Conservation (phyloP, 2,113 vertebrate genomes). For the Malurus melanocephalus region DNA sequence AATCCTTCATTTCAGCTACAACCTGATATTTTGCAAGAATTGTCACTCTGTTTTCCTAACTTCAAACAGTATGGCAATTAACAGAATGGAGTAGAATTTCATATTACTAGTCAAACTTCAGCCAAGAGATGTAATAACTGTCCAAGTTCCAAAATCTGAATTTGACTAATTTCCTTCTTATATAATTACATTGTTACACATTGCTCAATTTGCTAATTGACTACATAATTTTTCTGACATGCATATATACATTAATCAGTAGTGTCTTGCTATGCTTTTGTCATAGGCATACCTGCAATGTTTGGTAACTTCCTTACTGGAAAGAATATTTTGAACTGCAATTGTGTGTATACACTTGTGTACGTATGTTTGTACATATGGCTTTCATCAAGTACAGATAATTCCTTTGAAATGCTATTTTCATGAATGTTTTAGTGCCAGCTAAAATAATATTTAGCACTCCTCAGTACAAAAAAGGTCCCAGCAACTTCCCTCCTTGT, state of each 20-base stretch:
- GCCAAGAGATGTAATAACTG: conserved; percentile 27
- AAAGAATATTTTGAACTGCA: background rate
- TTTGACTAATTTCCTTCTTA: conserved; percentile 48
- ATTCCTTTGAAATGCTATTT: background rate
- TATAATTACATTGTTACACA: conserved; percentile 32
- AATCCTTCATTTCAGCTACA: conserved; percentile 23
- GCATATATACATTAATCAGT: background rate
- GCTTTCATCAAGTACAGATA: background rate
- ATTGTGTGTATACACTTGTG: background rate
- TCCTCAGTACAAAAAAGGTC: background rate
- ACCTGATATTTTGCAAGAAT: background rate
- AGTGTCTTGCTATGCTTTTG: background rate
- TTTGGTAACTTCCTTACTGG: background rate
- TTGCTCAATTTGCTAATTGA: conserved; percentile 51
- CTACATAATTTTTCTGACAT: conserved; percentile 18
- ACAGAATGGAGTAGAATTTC: conserved; percentile 28
- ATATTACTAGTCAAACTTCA: background rate
- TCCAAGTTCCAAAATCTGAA: background rate
- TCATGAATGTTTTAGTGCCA: background rate
- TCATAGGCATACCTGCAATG: background rate
- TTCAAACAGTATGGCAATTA: background rate
- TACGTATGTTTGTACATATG: background rate
- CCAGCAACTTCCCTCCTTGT: background rate
- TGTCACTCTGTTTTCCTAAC: background rate
- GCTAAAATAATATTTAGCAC: background rate